Base-by-base conservation (phyloP, 2,888 invertebrate species). In the Microdon myrmicae region DNA sequence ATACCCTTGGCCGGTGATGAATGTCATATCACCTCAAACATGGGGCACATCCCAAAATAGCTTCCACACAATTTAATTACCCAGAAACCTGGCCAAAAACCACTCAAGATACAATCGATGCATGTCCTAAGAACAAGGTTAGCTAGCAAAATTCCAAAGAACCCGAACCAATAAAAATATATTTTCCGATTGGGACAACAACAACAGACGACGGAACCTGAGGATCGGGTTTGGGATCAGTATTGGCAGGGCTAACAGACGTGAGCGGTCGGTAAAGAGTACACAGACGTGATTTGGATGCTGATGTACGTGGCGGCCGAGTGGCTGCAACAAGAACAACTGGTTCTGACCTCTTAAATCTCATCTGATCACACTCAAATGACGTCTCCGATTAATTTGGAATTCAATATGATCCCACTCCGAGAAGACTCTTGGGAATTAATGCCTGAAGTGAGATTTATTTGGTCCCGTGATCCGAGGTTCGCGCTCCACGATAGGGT, bases 381-480 rank as follows among this genome's bases (percentile, higher is more conserved):
- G 64, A 66, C 64, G 59, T 53, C 64, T 53, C 64, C 64, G 64
- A 66, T 66, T 66, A 66, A 66, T 66, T 66, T 66, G 64, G 64
- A 66, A 66, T 53, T 59, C 64, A 66, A 66, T 66, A 66, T 59
- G 48, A 37, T 58, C 51, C 51, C 29, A 25, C 17, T 22, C n/a
- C 8, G 20, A 23, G 16, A 13, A n/a, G 34, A 38, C 39, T 39
- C 47, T 47, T 43, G 34, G 29, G 47, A 43, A 43, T 39, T 35
- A 48, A 49, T 37, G 45, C 45, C 64, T 64, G 64, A 64, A 51
- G 58, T 47, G 58, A 58, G 64, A 64, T 64, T 58, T 64, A 64
- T 64, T 64, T 64, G 39, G 45, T 51, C 58, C 58, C 47, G 58
- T 58, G 35, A 39, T 51, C n/a, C n/a, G n/a, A n/a, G n/a, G n/a